Base-by-base conservation (phyloP, 2,113 vertebrate genomes). In the Microtus ochrogaster region DNA sequence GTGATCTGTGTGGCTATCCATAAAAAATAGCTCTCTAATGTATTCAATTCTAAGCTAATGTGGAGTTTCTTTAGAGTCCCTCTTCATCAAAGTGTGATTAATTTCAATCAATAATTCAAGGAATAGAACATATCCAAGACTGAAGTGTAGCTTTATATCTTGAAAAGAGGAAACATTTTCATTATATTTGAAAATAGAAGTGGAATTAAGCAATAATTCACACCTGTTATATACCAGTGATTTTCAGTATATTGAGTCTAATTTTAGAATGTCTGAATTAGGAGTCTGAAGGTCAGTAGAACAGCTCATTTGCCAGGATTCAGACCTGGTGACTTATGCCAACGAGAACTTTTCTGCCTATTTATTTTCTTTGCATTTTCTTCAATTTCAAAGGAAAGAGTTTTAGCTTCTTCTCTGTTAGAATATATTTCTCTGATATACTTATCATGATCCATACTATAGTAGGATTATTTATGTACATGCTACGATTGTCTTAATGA, bases 31-130 rank as follows among this genome's bases (percentile, higher is more conserved):
- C 58, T 0, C 58, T 21, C 58, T 21, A 58, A 21, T 58, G 5
- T 58, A 58, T 21, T 58, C 58, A 58, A 58, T 58, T 58, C 58
- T 58, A 14, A 14, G 14, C 58, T 58, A 58, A 19, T 58, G 19
- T 22, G 19, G 58, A 1, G 19, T 58, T 58, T 21, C 7, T 49
- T 77, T 10, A 63, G 33, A 36, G 24, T 52, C 28, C 49, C 17
- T 49, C 3, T 9, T 33, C 6, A 55, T 44, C 5, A 68, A 26
- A 47, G 12, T 21, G 17, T 24, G 11, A 8, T 26, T 4, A 2
- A 68, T 91, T 92, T 90, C 74, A 90, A 47, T 30, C 14, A 66
- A 11, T 44, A 66, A 33, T 87, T 95, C 5, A 88, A 93, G 55
- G 17, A n/a, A 33, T 1, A 85, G 7, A 94, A 68, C 0, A 19